Percentiles rank a stretch among this genome's conserved stretches.
These are phyloP conservation scores for Cydia pomonella DNA, from an alignment of 1,140 invertebrate species.

Conservation along the genomic window DNA sequence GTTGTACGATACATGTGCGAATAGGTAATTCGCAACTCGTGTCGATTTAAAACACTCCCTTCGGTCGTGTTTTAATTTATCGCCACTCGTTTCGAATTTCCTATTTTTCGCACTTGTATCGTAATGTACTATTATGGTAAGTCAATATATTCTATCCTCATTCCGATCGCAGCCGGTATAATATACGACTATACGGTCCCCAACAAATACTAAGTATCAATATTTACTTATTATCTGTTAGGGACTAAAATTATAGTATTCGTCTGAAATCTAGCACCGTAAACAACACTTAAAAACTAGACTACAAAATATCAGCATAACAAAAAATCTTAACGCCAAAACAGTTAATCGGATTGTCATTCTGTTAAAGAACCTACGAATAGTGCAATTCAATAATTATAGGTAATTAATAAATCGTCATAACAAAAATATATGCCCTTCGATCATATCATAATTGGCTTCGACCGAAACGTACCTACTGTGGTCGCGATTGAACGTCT, in stretches of 20 bases:
- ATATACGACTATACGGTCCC: too few species aligned
- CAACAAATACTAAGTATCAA: too few species aligned
- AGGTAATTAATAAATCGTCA: constrained; percentile 7
- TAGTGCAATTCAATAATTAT: neutral
- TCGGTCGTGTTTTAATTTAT: too few species aligned
- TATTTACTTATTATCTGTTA: too few species aligned
- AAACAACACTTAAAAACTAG: constrained; percentile 11
- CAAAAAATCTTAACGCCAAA: constrained; percentile 34
- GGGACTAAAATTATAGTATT: neutral
- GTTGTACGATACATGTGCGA: too few species aligned
- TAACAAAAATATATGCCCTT: neutral
- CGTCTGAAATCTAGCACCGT: constrained; percentile 1
- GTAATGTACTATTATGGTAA: too few species aligned
- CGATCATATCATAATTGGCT: neutral
- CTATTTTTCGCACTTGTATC: too few species aligned
- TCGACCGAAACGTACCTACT: neutral
- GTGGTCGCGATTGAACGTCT: neutral
- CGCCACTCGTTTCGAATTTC: too few species aligned
- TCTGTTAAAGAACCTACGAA: constrained; percentile 30
- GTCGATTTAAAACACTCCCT: too few species aligned
- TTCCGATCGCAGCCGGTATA: too few species aligned
- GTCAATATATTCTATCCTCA: too few species aligned
- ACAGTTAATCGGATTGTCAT: constrained; percentile 9
- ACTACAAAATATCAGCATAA: neutral
- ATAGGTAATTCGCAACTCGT: too few species aligned